Base-by-base conservation (phyloP, 2,797 vertebrate species). In the Botia almorhae region DNA sequence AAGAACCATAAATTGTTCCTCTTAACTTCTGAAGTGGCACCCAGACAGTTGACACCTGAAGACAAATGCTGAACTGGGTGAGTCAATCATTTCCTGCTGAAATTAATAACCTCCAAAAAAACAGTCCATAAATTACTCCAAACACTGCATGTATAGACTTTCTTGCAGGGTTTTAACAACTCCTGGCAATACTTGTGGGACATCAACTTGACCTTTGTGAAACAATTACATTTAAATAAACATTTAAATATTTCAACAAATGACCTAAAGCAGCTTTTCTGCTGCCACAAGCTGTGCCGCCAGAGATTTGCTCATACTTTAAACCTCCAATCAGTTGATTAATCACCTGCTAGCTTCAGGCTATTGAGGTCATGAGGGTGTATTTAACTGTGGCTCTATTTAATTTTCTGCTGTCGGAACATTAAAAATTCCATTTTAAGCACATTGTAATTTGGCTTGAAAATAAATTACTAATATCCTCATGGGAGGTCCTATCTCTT, bases 331-430 rank as follows among this genome's bases (percentile, higher is more conserved):
- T 76, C 73, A 73, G 73, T 72, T 72, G 79, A 81, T 82, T 71
- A 85, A 85, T 82, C 53, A 48, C 55, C 63, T 75, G 26, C 73
- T 82, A 78, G 64, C 58, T 71, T 3, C 48, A 26, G 48, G 65
- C 26, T 77, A 82, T 82, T 81, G 74, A 79, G 77, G 77, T 85
- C 74, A 73, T 50, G 56, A 6, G 75, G 77, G 81, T 73, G 63
- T 61, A 80, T 82, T 82, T 82, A 74, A 79, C 69, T 58, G 19
- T 69, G 29, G 63, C 63, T 36, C 81, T 74, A 82, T 85, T 82
- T 81, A 81, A 80, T 85, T 81, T 63, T 64, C 58, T 76, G 81
- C 72, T 36, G 65, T 69, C 70, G 67, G 60, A 77, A 69, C 72
- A 81, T 80, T 78, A 72, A 85, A 80, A 77, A 70, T 76, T 82